Conservation (phyloP, 2,113 vertebrate genomes). For the Sylvilagus bachmani region DNA sequence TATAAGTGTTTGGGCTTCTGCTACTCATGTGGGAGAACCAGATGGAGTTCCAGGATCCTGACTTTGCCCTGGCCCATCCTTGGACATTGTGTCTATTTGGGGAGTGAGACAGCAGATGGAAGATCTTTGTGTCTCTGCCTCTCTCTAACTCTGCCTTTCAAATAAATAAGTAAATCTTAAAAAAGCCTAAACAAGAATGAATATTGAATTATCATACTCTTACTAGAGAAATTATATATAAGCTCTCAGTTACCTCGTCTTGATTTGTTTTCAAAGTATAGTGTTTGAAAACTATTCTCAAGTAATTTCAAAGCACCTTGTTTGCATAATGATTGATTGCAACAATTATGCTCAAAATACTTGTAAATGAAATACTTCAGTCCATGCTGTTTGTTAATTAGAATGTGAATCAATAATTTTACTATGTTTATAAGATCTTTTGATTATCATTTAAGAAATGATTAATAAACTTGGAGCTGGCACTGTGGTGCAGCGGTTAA, state of each 20-base stretch:
- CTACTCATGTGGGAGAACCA: too few species aligned
- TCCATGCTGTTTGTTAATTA: constrained; percentile 30
- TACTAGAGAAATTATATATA: neutral
- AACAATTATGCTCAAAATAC: neutral
- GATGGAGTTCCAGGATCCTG: too few species aligned
- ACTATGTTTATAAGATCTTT: neutral
- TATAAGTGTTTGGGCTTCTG: too few species aligned
- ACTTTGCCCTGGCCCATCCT: too few species aligned
- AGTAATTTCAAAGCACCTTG: neutral
- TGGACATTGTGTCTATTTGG: too few species aligned
- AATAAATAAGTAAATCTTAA: neutral
- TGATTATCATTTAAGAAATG: neutral
- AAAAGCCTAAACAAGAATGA: neutral
- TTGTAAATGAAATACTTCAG: constrained; percentile 29
- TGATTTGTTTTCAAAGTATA: neutral
- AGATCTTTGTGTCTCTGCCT: too few species aligned
- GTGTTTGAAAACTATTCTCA: constrained; percentile 29
- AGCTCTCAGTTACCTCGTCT: neutral
- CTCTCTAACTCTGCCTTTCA: too few species aligned
- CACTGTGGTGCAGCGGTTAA: too few species aligned
- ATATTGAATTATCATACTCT: neutral
- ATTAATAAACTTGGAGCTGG: too few species aligned
- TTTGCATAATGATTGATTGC: neutral
- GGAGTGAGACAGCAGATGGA: too few species aligned
- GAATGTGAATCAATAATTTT: neutral